Conservation (phyloP, 2,888 invertebrate species). For the Chaetogeoica ovagalla region DNA sequence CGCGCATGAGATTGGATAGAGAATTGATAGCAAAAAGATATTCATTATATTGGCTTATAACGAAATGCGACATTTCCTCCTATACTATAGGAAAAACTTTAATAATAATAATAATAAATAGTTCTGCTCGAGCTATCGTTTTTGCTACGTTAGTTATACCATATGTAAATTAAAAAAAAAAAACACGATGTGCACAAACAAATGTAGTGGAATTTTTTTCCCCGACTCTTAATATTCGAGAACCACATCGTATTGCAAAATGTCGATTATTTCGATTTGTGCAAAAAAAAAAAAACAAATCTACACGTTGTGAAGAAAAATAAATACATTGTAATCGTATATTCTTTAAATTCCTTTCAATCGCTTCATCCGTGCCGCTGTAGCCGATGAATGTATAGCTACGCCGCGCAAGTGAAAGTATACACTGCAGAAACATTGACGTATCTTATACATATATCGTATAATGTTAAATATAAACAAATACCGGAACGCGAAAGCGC, state of each 20-base stretch:
- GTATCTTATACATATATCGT: neutral
- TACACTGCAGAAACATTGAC: neutral
- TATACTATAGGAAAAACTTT: neutral
- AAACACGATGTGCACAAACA: neutral
- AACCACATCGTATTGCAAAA: neutral
- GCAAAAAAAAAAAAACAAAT: neutral
- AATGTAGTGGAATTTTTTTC: neutral
- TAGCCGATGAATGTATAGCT: neutral
- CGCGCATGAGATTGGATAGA: too few relatives aligned
- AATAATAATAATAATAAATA: neutral
- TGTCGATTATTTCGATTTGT: neutral
- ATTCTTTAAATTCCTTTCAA: neutral
- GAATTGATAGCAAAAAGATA: neutral
- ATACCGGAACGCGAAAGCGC: conserved; percentile 17
- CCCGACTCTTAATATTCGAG: neutral
- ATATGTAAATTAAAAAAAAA: conserved; percentile 24
- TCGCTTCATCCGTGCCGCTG: conserved; percentile 2
- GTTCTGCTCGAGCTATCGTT: neutral
- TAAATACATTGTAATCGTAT: neutral
- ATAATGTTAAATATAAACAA: conserved; percentile 21
- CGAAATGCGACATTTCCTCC: neutral
- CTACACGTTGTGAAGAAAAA: neutral
- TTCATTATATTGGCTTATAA: neutral
- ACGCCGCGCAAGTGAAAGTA: conserved; percentile 24
- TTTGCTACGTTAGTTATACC: neutral